Evolutionary conservation across 1,140 invertebrate genomes (phyloP), one percentile per base, ranked within the genome.

Genomic region (Drosophila kurseongensis): DNA sequence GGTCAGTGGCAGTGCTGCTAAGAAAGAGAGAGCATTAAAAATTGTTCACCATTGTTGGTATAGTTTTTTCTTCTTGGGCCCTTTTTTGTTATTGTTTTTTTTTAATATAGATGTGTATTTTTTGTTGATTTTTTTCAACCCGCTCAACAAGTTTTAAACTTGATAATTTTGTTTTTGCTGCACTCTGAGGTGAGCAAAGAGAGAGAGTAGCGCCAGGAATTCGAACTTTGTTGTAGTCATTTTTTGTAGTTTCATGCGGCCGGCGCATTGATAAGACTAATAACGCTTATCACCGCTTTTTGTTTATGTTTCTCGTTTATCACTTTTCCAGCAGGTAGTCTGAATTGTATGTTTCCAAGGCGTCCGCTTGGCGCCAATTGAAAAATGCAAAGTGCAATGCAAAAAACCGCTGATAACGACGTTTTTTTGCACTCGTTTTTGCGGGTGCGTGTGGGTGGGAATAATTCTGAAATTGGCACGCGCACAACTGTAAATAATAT

Each of bases 231-330:
- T 54, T 72, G 35, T 47, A 38, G 18, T 40, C 27, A 29, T 14
- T 42, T 51, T 61, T 73, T 48, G 13, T 48, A 47, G n/a, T 48
- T 48, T 51, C 68, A 55, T 47, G 59, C 65, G 42, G 52, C 81
- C 82, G 81, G 82, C 83, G 78, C 71, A 88, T 88, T 82, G 83
- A 88, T 86, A 86, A 51, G 18, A 14, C 29, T 23, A 35, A 35
- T 16, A 35, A 61, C 66, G 52, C 82, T 88, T 88, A 88, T 88
- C 79, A 77, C 38, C 63, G 72, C 32, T 32, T 62, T 86, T 86
- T 88, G 83, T 88, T 88, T 88, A 88, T 88, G 83, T 88, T 88
- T 86, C 52, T 55, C 75, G 35, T 83, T 80, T 88, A 71, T 88
- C 71, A 77, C 66, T 76, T 86, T 86, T 75, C 73, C 63, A 72